Evolutionary conservation across 2,888 invertebrate genomes (phyloP), one percentile per base, ranked within the genome.

Genomic region (Aricia artaxerxes): DNA sequence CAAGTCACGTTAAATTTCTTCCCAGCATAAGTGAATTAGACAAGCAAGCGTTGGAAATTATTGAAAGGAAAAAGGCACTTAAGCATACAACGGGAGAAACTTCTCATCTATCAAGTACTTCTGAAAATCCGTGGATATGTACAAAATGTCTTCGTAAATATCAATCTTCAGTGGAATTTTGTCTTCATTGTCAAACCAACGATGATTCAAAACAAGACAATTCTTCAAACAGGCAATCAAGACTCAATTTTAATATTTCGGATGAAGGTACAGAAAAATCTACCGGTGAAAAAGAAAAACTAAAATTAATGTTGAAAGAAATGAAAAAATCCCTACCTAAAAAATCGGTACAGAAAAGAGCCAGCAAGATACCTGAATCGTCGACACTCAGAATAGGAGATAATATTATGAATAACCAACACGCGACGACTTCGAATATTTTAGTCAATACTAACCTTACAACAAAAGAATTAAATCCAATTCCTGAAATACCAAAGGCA

Each of bases 21-120:
- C 96, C 97, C 0, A 97, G 96, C 87, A 97, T 97, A 83, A 97
- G 97, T 86, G 97, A 97, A 88, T 89, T 97, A 81, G 97, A 97
- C 87, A 95, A 96, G 83, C 97, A 97, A 89, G 97, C 97, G 0
- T 95, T 96, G 1, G 96, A 96, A 88, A 97, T 97, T 83, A 95
- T 97, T 73, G 95, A 96, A 87, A 95, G 87, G 86, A 92, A 86
- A 84, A 89, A 79, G 90, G 90, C 84, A 83, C 83, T 64, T 79
- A 60, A 80, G 64, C n/a, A 72, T 64, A 80, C 38, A 64, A 72
- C 57, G 31, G 75, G 38, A 31, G 69, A 72, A 76, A 11, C n/a
- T 57, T 53, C 35, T 16, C 78, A 79, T 5, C 24, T 78, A 44
- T 60, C 61, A 7, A 73, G 77, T 24, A 79, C 84, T 49, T 81